Base-by-base conservation (phyloP, 1,140 invertebrate genomes). In the Chironomus tepperi region DNA sequence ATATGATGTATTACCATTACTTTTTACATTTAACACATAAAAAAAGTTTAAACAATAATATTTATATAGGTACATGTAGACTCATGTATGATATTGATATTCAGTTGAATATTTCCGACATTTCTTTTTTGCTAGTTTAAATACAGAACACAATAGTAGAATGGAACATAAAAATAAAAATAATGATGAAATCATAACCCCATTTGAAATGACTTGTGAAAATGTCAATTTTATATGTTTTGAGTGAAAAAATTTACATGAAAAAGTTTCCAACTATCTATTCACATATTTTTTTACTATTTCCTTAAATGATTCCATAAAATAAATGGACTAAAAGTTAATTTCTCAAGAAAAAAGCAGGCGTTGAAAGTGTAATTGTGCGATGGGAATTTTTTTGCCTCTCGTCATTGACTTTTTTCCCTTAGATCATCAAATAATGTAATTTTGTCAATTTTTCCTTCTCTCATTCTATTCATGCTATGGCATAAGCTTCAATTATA, bases 101-200 rank as follows among this genome's bases (percentile, higher is more conserved):
- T 67, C 12, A 24, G n/a, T 8, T 73, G 72, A 42, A 73, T 73
- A 73, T 73, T 73, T 73, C 72, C 21, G n/a, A 73, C 47, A 57
- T 12, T 57, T n/a, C 24, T 34, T 34, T 34, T 12, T 57, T 57
- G 47, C 47, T 57, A 57, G 12, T 34, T 2, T 34, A 34, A 34
- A 34, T 34, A 34, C 47, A 57, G 47, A 12, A 57, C 12, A 12
- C 12, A 57, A 15, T n/a, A 57, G 47, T 57, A 12, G 24, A 57
- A 57, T 57, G 47, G 47, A 12, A 57, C 47, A 57, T 57, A 57
- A 57, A 57, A 57, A 57, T 57, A 57, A 57, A n/a, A n/a, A 57
- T 57, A n/a, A 57, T 57, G 47, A 57, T 57, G 47, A 57, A 57
- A 57, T 57, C n/a, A 12, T 57, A 57, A 57, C 47, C 47, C 12